Evolutionary conservation across 1,140 invertebrate species (phyloP).

Genomic region (Cepaea nemoralis): DNA sequence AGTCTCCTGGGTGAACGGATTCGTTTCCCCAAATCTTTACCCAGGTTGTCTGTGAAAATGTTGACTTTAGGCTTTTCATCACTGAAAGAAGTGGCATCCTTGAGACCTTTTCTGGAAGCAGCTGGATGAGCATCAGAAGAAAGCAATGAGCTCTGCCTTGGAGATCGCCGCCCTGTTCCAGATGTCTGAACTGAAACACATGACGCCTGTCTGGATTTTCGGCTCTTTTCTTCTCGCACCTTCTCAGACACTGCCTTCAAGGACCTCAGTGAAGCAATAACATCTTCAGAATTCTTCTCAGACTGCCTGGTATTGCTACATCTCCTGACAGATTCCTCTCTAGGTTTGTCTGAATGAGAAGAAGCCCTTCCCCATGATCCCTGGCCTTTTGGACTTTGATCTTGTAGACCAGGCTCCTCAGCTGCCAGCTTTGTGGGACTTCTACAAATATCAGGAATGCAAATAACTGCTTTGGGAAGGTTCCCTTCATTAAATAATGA

Average conservation of each 20-base stretch:
- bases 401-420: background rate
- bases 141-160: background rate
- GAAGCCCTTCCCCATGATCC: background rate
- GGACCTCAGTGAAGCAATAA: conserved; percentile 19
- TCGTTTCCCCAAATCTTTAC: conserved; percentile 30
- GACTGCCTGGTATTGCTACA: background rate
- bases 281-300: background rate
- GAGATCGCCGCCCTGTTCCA: conserved; percentile 19
- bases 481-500: background rate
- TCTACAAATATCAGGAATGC: conserved; percentile 35
- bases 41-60: conserved; percentile 38
- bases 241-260: conserved; percentile 34
- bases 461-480: conserved; percentile 33
- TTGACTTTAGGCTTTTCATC: conserved; percentile 34
- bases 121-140: background rate
- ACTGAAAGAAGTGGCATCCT: background rate
- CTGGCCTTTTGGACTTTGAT: background rate
- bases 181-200: background rate
- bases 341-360: background rate
- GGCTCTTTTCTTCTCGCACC: conserved; percentile 28
- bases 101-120: background rate
- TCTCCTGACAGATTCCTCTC: background rate
- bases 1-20: conserved; percentile 37
- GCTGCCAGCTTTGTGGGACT: background rate
- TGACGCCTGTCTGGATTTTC: background rate